Evolutionary conservation across 2,113 vertebrate species (phyloP).

Genomic region (Pseudorectes ferrugineus): DNA sequence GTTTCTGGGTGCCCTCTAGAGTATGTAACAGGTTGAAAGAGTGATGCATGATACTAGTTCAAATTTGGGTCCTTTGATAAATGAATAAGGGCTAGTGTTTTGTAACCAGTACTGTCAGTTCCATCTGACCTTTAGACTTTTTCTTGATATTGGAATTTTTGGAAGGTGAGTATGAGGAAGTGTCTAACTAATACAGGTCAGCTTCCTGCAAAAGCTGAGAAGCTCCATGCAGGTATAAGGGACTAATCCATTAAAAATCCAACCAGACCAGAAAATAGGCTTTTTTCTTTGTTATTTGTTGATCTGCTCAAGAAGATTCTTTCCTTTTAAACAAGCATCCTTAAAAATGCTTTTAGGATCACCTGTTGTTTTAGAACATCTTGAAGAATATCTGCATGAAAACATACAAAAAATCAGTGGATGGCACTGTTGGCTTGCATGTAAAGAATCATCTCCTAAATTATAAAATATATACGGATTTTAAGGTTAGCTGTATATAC

Average conservation of each 20-base stretch:
- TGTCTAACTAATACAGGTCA: neutral
- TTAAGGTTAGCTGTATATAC: neutral
- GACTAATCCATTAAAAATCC: neutral
- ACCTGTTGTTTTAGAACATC: neutral
- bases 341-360: neutral
- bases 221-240: neutral
- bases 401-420: neutral
- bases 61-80: neutral
- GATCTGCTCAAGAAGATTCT: neutral
- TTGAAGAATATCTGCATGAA: neutral
- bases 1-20: neutral
- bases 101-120: neutral
- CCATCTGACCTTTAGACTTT: neutral
- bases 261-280: accelerated
- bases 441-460: neutral
- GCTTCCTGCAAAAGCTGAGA: neutral
- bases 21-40: neutral
- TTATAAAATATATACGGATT: neutral
- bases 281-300: neutral
- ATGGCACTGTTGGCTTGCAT: constrained; percentile 43
- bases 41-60: neutral
- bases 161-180: neutral
- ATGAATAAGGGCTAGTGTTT: neutral
- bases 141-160: neutral
- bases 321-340: neutral